These are phyloP conservation scores for Charina bottae DNA, from an alignment of 2,113 vertebrate species.

Conservation along the genomic window DNA sequence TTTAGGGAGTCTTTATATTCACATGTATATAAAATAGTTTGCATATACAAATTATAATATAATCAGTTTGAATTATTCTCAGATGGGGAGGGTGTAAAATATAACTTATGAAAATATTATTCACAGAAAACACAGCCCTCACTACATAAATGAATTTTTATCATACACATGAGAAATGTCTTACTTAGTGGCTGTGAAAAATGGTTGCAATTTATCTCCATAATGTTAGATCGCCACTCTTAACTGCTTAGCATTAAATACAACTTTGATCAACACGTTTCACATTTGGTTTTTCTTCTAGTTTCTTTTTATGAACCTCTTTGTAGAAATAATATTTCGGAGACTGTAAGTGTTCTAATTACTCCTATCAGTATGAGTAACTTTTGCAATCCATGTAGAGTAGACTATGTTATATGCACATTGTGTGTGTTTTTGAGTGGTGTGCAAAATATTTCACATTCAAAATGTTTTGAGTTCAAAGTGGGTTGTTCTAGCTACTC, in stretches of 20 bases:
- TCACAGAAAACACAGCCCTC: slow-evolving; percentile 58
- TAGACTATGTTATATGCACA: not conserved
- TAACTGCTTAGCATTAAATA: slow-evolving; percentile 55
- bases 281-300: slow-evolving; percentile 19
- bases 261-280: slow-evolving; percentile 58
- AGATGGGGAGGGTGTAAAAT: slow-evolving; percentile 56
- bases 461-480: too few relatives aligned
- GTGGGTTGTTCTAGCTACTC: not conserved
- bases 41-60: slow-evolving; percentile 65
- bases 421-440: not conserved
- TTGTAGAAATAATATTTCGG: not conserved
- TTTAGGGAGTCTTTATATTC: slow-evolving; percentile 69
- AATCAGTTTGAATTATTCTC: slow-evolving; percentile 66
- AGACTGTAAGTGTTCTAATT: not conserved
- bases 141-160: slow-evolving; percentile 55
- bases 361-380: not conserved
- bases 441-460: too few relatives aligned
- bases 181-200: slow-evolving; percentile 63
- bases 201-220: slow-evolving; percentile 53
- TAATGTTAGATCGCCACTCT: slow-evolving; percentile 66
- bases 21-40: slow-evolving; percentile 68
- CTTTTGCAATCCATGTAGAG: not conserved
- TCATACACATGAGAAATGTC: slow-evolving; percentile 64
- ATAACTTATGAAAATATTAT: slow-evolving; percentile 60
- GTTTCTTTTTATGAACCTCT: not conserved